Evolutionary conservation across 2,888 invertebrate genomes (phyloP), one percentile per base, ranked within the genome.

Genomic region (Brachypalpus laphriformis): DNA sequence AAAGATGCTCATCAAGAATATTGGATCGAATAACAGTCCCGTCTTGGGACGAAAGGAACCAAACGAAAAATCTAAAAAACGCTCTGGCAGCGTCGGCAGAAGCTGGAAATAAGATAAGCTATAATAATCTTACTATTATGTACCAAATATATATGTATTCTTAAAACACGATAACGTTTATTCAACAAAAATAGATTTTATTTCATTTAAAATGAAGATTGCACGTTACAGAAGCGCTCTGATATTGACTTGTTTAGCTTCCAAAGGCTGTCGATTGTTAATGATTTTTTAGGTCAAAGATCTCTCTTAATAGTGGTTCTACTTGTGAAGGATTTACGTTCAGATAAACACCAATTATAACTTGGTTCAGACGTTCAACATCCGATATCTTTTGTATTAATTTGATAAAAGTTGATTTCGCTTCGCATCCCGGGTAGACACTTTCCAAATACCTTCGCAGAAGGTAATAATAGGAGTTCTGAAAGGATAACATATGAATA

Each of bases 231-330:
- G 81, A 81, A 85, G 71, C 59, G 85, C 85, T 81, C 83, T 85
- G 85, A 75, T 61, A 78, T 70, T 77, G 34, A 71, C 59, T 76
- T 71, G 51, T 40, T 47, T 18, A 57, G 56, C 59, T 78, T 70
- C 61, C 20, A 66, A 66, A 63, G 70, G 63, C 49, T 49, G 31
- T 65, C 16, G 49, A 4, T 57, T 63, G 56, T 90, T 88, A 92
- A 86, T 92, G 92, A 90, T 93, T 95, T 90, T 98, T 98, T 83
- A 98, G 93, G 93, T 98, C 98, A 89, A 99, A 98, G 90, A 99
- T 98, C 93, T 99, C 98, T 91, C 98, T 96, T 54, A 99, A 93
- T 40, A 99, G 93, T 0, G 98, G 99, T 89, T 98, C 98, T 51
- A 99, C 96, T 90, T 96, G 95, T 80, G 95, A 94, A 31, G 98